Percentiles rank a stretch among this genome's conserved stretches.
phyloP scores from a whole-genome alignment of 2,888 invertebrate species.

The Proisotoma minuta region DNA sequence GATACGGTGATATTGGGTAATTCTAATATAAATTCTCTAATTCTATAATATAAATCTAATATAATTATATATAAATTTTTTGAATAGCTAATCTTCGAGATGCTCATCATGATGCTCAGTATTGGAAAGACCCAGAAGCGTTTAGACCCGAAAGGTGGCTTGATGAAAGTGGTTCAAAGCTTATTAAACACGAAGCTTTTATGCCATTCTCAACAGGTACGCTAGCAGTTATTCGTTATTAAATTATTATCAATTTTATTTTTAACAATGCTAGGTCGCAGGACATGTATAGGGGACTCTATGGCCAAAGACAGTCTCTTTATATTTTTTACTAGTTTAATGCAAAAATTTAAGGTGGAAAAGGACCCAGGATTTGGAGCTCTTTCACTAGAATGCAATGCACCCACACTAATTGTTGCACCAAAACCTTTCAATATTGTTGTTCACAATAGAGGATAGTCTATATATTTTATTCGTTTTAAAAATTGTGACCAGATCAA shows the following conservation, averaged over 20 bases:
- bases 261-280: neutral
- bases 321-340: constrained; percentile 38
- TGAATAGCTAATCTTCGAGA: constrained; percentile 24
- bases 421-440: constrained; percentile 43
- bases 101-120: constrained; percentile 42
- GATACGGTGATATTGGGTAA: constrained; percentile 41
- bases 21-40: constrained; percentile 38
- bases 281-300: constrained; percentile 33
- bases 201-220: constrained; percentile 43
- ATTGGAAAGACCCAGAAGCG: constrained; percentile 47
- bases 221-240: constrained; percentile 28
- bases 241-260: constrained; percentile 9
- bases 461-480: too few relatives aligned
- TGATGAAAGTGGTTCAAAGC: constrained; percentile 39
- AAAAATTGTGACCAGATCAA: too few relatives aligned
- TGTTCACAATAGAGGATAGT: constrained; percentile 23
- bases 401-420: constrained; percentile 38
- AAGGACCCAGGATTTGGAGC: constrained; percentile 32
- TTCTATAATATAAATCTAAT: too few relatives aligned
- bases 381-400: constrained; percentile 35
- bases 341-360: constrained; percentile 40
- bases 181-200: constrained; percentile 42
- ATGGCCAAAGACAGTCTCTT: constrained; percentile 43
- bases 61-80: too few relatives aligned
- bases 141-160: constrained; percentile 48